phyloP scores from a whole-genome alignment of 2,113 vertebrate genomes.

The Eubucco bourcierii region DNA sequence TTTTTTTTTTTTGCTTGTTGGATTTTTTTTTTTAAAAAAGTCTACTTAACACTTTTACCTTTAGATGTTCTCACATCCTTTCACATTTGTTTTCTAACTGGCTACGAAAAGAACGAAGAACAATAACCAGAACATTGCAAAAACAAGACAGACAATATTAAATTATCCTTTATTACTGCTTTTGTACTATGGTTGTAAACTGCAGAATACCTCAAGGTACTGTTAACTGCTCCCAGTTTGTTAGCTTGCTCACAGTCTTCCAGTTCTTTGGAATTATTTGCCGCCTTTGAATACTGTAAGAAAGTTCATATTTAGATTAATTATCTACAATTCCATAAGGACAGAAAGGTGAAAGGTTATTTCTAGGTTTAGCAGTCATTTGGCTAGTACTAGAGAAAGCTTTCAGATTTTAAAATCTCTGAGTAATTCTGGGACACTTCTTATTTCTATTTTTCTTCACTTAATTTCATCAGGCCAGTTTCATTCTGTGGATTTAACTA shows the following conservation, averaged over 20 bases:
- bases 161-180: neutral
- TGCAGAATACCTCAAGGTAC: conserved; percentile 87
- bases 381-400: neutral
- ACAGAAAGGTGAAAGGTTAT: neutral
- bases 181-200: conserved; percentile 9
- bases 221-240: conserved; percentile 93
- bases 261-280: conserved; percentile 77
- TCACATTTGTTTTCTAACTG: conserved; percentile 9
- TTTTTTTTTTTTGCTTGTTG: neutral
- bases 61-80: neutral
- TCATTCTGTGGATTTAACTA: neutral
- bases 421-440: neutral
- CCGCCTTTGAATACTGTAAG: conserved; percentile 84
- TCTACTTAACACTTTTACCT: neutral
- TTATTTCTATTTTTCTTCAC: neutral
- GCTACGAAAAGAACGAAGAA: conserved; percentile 3
- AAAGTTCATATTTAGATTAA: conserved; percentile 6
- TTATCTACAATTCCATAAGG: neutral
- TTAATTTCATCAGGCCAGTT: neutral
- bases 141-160: conserved; percentile 11
- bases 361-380: neutral
- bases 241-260: conserved; percentile 90
- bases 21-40: neutral
- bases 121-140: neutral
- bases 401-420: neutral